These are phyloP conservation scores for Philypnodon macrostomus DNA, from an alignment of 2,797 vertebrate species.

Conservation along the genomic window DNA sequence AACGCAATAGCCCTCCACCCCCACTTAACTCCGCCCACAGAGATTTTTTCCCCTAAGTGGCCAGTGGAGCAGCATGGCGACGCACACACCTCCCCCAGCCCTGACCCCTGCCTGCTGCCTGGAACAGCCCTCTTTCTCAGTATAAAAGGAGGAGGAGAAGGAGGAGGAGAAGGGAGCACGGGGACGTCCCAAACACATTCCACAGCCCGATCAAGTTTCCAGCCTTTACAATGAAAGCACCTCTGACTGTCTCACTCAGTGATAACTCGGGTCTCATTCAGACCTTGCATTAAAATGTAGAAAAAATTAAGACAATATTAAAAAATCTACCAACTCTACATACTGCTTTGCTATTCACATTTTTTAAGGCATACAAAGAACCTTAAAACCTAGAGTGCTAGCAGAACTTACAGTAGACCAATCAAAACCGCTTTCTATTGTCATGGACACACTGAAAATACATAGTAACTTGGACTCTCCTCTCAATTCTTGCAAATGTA, in stretches of 20 bases:
- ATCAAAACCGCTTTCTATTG: no score
- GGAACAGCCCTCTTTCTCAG: constrained; percentile 64
- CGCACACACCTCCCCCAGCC: constrained; percentile 48
- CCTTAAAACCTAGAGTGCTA: no score
- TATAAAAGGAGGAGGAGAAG: constrained; percentile 61
- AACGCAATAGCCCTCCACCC: constrained; percentile 26
- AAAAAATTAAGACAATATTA: no score
- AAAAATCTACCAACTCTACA: no score
- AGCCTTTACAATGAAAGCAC: constrained; percentile 54
- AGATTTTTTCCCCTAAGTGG: constrained; percentile 46
- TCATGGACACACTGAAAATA: no score
- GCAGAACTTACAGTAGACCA: no score
- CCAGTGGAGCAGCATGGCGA: constrained; percentile 15
- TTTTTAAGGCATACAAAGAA: no score
- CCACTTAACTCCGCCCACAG: constrained; percentile 17
- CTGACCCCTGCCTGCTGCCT: constrained; percentile 68
- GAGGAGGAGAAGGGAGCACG: constrained; percentile 15
- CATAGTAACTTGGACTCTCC: no score
- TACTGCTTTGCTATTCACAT: no score
- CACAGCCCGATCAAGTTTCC: constrained; percentile 71
- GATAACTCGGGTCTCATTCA: constrained; percentile 5
- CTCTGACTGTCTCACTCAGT: constrained; percentile 17
- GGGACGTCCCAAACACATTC: constrained; percentile 70
- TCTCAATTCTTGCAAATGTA: no score
- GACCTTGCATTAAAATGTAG: no score